Conservation (phyloP, 2,113 vertebrate species). For the Macrotus californicus region DNA sequence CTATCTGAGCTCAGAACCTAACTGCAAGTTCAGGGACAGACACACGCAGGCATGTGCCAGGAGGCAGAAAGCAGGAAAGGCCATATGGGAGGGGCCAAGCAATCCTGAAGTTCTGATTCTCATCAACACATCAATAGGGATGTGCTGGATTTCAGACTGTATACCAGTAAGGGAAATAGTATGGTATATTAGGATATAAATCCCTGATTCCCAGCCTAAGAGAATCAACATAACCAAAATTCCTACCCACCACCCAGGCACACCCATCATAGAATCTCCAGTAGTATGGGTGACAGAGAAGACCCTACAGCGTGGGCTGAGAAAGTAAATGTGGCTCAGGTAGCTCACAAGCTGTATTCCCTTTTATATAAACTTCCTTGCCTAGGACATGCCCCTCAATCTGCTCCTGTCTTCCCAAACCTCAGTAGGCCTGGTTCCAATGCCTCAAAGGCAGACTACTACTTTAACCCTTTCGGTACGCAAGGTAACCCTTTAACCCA, state of each 20-base stretch:
- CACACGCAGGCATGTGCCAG: background rate
- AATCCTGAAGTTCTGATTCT: background rate
- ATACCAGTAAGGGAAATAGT: conserved; percentile 3
- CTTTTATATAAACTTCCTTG: background rate
- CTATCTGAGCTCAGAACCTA: conserved; percentile 34
- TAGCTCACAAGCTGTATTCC: background rate
- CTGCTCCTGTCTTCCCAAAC: background rate
- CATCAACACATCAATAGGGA: background rate
- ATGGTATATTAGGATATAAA: background rate
- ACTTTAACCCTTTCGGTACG: too few species aligned
- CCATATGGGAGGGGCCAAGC: background rate
- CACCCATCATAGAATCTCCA: conserved; percentile 48
- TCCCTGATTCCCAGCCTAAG: background rate
- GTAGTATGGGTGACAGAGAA: conserved; percentile 46
- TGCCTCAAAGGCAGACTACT: background rate
- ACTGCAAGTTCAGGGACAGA: conserved; percentile 34
- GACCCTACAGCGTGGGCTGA: background rate
- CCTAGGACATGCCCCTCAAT: background rate
- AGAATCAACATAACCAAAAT: background rate
- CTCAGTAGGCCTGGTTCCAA: background rate
- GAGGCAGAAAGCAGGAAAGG: conserved; percentile 39
- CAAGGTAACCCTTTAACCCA: too few species aligned
- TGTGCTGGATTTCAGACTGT: background rate
- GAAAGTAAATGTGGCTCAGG: background rate
- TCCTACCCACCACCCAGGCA: background rate